Base-by-base conservation (phyloP, 1,140 invertebrate genomes). In the Sminthurinus signatus region DNA sequence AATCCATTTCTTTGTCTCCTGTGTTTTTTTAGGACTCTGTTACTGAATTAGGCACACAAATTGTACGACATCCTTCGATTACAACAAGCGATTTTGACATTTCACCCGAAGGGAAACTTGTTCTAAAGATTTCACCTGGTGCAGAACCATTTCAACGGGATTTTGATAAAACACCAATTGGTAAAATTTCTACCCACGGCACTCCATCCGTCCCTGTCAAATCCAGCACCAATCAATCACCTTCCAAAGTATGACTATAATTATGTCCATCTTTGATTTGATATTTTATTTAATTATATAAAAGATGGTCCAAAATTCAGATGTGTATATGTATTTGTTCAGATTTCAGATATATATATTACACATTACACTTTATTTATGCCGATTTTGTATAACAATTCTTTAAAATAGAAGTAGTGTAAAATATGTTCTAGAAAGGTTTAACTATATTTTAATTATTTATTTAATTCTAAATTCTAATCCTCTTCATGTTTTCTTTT, bases 21-120 rank as follows among this genome's bases (percentile, higher is more conserved):
- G 12, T n/a, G 21, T 32, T 51, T 51, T 52, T 73, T 60, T 31
- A 92, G 79, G 90, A 92, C 76, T 91, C 89, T 0, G 77, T 92
- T 39, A 83, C 81, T 36, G 87, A 91, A 77, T 76, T 93, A 56
- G 88, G 89, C 56, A 83, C 81, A 39, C 89, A 92, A 76, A 79
- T 93, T 43, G 83, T 83, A 43, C 86, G 90, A 73, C 91, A 95
- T 80, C 92, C 92, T 14, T 94, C 91, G 17, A 92, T 94, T 73
- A 77, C 94, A 60, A 90, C 92, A 48, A 86, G 86, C 32, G 91
- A 96, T 76, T 94, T 96, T 80, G 91, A 95, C 76, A 91, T 96
- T 44, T 86, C 84, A 64, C 81, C 84, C 32, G 82, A 84, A 72
- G 88, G 87, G 73, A 82, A 84, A 50, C 70, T 86, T 25, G 77